Conservation (phyloP, 2,888 invertebrate genomes). For the Rutpela maculata region DNA sequence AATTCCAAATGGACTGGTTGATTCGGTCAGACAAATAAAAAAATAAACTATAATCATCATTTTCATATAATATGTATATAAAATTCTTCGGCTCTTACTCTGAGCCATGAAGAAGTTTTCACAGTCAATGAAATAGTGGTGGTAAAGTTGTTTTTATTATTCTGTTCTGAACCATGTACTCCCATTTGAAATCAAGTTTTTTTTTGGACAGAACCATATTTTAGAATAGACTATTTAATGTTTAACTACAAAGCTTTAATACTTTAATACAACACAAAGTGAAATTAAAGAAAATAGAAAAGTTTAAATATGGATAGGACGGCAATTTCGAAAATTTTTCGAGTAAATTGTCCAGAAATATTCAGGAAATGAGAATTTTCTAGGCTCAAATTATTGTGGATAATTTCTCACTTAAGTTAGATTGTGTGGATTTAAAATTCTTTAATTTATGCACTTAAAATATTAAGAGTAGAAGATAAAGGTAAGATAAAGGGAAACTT, state of each 20-base stretch:
- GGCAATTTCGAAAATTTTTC: neutral
- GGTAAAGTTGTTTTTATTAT: too few species aligned
- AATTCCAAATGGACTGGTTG: too few species aligned
- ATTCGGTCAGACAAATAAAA: too few species aligned
- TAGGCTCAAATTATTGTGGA: neutral
- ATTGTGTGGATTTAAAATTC: neutral
- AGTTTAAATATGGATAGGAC: neutral
- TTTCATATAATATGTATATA: too few species aligned
- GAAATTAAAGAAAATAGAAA: neutral
- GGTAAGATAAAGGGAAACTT: too few species aligned
- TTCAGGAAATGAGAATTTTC: neutral
- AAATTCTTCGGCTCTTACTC: too few species aligned
- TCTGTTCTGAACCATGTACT: too few species aligned
- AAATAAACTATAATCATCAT: too few species aligned
- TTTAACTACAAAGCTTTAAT: constrained; percentile 2
- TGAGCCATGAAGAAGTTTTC: too few species aligned
- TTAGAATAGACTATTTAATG: neutral
- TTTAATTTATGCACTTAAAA: too few species aligned
- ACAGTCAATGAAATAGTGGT: too few species aligned
- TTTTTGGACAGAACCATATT: neutral
- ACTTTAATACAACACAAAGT: neutral
- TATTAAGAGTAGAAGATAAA: neutral
- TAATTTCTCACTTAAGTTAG: neutral
- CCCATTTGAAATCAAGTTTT: neutral
- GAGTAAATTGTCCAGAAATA: neutral